Percentiles rank a stretch among this genome's conserved stretches.
Evolutionary conservation across 2,113 vertebrate genomes (phyloP).

Genomic region (Labeo catla): DNA sequence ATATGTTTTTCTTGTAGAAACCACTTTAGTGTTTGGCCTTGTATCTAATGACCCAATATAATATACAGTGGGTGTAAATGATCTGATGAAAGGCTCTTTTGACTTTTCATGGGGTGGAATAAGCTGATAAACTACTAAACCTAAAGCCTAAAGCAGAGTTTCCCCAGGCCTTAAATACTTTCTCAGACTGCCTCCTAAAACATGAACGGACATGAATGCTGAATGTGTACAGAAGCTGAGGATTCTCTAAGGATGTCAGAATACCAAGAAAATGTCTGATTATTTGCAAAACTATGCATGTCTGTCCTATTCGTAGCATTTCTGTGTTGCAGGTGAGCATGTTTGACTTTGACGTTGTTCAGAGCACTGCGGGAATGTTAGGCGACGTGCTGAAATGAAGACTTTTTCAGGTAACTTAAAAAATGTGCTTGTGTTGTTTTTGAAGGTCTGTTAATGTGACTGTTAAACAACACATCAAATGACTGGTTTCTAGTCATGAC

Average conservation of each 20-base stretch:
- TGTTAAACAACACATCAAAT: slow-evolving; percentile 2
- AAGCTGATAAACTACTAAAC: slow-evolving; percentile 15
- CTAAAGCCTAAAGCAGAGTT: not conserved
- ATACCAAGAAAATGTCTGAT: slow-evolving; percentile 5
- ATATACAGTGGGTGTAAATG: not conserved
- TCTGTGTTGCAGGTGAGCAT: not conserved
- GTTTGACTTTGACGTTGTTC: not conserved
- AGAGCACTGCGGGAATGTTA: not conserved
- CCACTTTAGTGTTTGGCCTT: not conserved
- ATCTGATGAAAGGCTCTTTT: not conserved
- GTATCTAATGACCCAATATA: not conserved
- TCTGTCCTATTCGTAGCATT: not conserved
- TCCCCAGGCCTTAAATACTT: slow-evolving; percentile 41
- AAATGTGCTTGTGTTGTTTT: not conserved
- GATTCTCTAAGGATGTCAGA: slow-evolving; percentile 13
- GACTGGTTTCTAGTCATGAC: slow-evolving; percentile 6
- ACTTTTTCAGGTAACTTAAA: not conserved
- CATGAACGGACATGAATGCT: slow-evolving; percentile 51
- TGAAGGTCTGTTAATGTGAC: not conserved
- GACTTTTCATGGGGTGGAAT: slow-evolving; percentile 12
- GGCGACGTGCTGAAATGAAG: not conserved
- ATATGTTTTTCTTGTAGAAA: not conserved
- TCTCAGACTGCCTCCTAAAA: slow-evolving; percentile 37
- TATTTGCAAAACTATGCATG: not conserved
- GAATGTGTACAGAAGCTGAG: slow-evolving; percentile 6